Conservation (phyloP, 2,797 vertebrate genomes). For the Paramormyrops hopkinsi region DNA sequence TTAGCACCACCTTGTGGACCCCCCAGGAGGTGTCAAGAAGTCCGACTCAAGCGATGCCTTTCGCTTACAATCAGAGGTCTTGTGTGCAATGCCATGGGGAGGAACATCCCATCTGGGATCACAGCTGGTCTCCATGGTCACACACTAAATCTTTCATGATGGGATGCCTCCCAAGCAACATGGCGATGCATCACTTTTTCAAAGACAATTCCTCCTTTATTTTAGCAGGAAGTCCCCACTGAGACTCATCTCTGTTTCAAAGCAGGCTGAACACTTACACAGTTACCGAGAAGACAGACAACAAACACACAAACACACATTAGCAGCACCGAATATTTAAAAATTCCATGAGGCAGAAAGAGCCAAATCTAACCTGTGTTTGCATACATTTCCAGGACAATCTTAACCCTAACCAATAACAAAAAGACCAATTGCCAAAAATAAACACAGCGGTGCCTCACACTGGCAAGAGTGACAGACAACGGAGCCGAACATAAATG, state of each 20-base stretch:
- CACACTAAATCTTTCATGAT: not conserved
- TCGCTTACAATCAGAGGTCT: not conserved
- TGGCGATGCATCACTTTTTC: not conserved
- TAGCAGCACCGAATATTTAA: not conserved
- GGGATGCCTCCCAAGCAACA: not conserved
- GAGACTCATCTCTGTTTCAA: not conserved
- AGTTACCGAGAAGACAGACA: not conserved
- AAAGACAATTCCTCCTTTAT: not conserved
- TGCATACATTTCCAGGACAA: not conserved
- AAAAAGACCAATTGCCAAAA: not conserved
- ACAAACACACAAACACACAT: not conserved
- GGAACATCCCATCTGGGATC: not conserved
- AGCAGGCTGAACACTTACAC: not conserved
- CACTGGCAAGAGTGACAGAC: not conserved
- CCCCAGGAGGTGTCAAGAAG: not conserved
- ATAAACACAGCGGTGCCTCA: not conserved
- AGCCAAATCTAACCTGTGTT: not conserved
- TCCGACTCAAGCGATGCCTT: not conserved
- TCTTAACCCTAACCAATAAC: not conserved
- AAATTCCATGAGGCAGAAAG: not conserved
- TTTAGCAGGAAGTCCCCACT: not conserved
- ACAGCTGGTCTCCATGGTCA: not conserved
- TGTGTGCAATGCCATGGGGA: not conserved
- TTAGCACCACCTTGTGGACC: not conserved
- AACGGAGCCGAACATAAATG: not conserved